Conservation (phyloP, 1,140 invertebrate species). For the Acromyrmex heyeri region DNA sequence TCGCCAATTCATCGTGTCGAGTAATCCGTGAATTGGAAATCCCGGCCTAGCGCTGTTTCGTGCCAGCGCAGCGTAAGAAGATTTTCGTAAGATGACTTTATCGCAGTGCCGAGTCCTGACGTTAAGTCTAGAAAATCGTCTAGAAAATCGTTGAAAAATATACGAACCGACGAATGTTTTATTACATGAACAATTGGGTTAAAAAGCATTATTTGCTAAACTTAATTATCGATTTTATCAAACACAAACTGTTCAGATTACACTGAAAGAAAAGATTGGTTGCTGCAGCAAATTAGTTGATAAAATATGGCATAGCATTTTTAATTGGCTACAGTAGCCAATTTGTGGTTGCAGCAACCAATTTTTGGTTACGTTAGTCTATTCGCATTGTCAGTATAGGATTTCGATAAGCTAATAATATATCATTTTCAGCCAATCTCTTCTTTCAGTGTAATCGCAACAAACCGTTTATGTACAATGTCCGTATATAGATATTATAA, state of each 20-base stretch:
- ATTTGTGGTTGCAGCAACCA: too few relatives aligned
- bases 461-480: not conserved
- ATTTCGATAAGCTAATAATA: too few relatives aligned
- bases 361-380: too few relatives aligned
- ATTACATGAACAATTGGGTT: not conserved
- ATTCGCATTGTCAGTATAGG: too few relatives aligned
- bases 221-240: constrained; percentile 12
- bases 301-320: too few relatives aligned
- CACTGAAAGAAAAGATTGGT: too few relatives aligned
- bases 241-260: not conserved
- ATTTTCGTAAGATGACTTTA: constrained; percentile 2
- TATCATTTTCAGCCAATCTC: too few relatives aligned
- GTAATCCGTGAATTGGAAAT: constrained; percentile 37
- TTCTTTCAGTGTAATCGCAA: too few relatives aligned
- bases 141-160: not conserved
- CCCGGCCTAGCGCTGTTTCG: constrained; percentile 1
- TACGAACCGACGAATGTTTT: not conserved
- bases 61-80: not conserved
- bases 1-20: not conserved
- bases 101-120: not conserved
- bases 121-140: not conserved
- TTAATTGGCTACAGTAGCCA: too few relatives aligned
- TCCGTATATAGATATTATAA: constrained; percentile 11
- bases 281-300: not conserved
- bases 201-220: not conserved